These are phyloP conservation scores for Poeciliopsis turrubarensis DNA, from an alignment of 2,113 vertebrate species.

Conservation along the genomic window DNA sequence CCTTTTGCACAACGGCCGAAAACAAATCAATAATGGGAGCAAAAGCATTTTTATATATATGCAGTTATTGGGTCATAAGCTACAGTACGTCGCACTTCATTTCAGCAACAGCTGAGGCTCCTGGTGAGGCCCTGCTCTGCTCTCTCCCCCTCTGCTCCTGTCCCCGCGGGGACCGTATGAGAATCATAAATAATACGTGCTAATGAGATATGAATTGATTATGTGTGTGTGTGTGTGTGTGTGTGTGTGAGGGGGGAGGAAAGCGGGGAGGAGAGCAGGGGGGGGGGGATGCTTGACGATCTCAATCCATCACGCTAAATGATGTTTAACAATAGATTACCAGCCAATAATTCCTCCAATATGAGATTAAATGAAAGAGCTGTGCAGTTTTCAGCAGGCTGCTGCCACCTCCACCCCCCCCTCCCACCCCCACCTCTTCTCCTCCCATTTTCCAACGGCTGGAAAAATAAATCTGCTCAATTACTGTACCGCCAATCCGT, in stretches of 20 bases:
- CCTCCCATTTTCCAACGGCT: constrained; percentile 82
- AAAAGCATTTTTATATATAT: constrained; percentile 94
- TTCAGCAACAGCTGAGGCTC: constrained; percentile 91
- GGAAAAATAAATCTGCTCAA: constrained; percentile 94
- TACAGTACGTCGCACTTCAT: constrained; percentile 99
- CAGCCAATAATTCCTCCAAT: constrained; percentile 92
- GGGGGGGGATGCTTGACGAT: constrained; percentile 86
- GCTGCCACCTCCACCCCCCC: constrained; percentile 48
- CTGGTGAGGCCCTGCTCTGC: constrained; percentile 45
- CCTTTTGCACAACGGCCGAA: constrained; percentile 84
- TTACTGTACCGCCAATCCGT: constrained; percentile 90
- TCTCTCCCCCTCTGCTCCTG: constrained; percentile 54
- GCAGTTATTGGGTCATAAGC: constrained; percentile 99
- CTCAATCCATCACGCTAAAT: constrained; percentile 96
- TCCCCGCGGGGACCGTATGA: constrained; percentile 87
- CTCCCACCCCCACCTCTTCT: constrained; percentile 6
- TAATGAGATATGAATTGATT: constrained; percentile 99
- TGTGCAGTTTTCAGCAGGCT: constrained; percentile 88
- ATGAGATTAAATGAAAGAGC: constrained; percentile 98
- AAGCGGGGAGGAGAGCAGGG: constrained; percentile 38
- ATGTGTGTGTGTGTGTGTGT: constrained; percentile 63
- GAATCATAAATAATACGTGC: constrained; percentile 95
- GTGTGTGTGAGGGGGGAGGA: no score
- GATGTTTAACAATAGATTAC: constrained; percentile 95
- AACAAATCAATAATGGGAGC: constrained; percentile 88